Conservation (phyloP, 2,797 vertebrate species). For the Tenualosa thibaudeaui region DNA sequence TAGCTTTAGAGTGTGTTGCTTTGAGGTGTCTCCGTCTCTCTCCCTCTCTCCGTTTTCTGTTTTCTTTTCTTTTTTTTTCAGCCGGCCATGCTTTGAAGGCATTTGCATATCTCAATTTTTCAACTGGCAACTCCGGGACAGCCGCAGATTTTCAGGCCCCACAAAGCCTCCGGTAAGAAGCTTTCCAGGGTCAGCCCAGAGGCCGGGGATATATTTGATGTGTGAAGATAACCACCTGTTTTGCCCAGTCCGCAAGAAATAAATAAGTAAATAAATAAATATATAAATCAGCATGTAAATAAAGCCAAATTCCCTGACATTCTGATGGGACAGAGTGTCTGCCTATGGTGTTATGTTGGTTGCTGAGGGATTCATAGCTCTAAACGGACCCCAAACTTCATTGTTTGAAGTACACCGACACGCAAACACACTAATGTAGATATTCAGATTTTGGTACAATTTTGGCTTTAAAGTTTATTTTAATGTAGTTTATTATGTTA, state of each 20-base stretch:
- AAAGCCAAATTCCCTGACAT: constrained; percentile 64
- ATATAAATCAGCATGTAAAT: constrained; percentile 43
- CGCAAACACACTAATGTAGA: too few species aligned
- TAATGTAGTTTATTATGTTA: too few species aligned
- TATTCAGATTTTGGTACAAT: too few species aligned
- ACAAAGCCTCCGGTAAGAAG: constrained; percentile 67
- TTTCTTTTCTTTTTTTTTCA: constrained; percentile 73
- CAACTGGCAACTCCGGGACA: constrained; percentile 71
- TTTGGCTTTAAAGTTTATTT: too few species aligned
- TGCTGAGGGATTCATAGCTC: background rate
- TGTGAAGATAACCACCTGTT: constrained; percentile 73
- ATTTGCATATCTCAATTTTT: constrained; percentile 80
- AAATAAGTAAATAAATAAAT: background rate
- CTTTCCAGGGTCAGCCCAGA: constrained; percentile 69
- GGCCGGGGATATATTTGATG: constrained; percentile 79
- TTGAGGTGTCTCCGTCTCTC: constrained; percentile 70
- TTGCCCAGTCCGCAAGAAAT: constrained; percentile 35
- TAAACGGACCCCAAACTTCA: background rate
- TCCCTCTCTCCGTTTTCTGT: constrained; percentile 52
- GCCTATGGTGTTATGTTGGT: constrained; percentile 45
- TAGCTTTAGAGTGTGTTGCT: constrained; percentile 80
- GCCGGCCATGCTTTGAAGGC: constrained; percentile 68
- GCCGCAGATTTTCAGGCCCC: constrained; percentile 65
- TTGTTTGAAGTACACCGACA: background rate
- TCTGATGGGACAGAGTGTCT: constrained; percentile 70